A percentile compares a stretch with the other conserved stretches of the same genome.
Evolutionary conservation across 2,888 invertebrate species (phyloP).

Genomic region (Platypus cylindrus): DNA sequence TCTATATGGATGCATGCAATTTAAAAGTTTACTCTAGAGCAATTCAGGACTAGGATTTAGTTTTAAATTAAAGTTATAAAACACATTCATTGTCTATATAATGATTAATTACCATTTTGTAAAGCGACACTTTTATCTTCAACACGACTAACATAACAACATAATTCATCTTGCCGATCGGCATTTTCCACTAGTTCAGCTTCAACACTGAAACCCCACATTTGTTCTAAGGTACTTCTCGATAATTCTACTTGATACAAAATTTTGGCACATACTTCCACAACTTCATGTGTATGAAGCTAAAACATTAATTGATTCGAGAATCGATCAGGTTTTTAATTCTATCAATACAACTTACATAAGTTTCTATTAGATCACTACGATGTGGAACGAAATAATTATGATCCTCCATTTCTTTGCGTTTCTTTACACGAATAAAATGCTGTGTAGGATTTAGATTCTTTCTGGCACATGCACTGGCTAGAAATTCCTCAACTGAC

Average conservation of each 20-base stretch:
- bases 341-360: constrained; percentile 54
- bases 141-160: constrained; percentile 93
- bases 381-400: constrained; percentile 94
- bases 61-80: no score
- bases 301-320: constrained; percentile 32
- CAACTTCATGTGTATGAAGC: constrained; percentile 86
- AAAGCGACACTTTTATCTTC: constrained; percentile 92
- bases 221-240: constrained; percentile 78
- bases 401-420: constrained; percentile 89
- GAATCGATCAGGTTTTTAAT: background rate
- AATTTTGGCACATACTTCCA: constrained; percentile 94
- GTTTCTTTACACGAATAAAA: constrained; percentile 88
- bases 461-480: constrained; percentile 82
- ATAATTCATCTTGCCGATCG: constrained; percentile 90
- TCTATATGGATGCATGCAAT: no score
- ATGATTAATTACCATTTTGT: constrained; percentile 80
- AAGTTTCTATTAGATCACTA: constrained; percentile 88
- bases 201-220: constrained; percentile 98
- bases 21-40: no score
- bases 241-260: constrained; percentile 92
- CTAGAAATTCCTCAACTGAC: constrained; percentile 92
- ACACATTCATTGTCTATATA: no score
- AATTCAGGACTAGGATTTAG: no score
- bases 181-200: constrained; percentile 94
- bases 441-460: constrained; percentile 90